Conservation (phyloP, 2,888 invertebrate species). For the Pyrrhosoma nymphula region DNA sequence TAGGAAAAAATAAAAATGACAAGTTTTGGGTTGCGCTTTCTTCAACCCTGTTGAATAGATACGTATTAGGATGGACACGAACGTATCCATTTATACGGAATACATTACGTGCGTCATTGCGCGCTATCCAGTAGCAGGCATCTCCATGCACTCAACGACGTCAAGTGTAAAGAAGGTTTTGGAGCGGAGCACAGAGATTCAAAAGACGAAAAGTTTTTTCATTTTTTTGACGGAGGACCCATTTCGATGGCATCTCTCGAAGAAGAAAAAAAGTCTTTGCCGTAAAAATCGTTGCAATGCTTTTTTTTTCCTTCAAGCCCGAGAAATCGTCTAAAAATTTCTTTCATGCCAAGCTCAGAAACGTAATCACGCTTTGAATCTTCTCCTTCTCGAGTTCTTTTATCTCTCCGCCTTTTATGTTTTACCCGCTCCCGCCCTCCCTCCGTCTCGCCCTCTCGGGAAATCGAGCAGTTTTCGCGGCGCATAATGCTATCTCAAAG, state of each 20-base stretch:
- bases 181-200: background rate
- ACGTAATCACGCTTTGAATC: slow-evolving; percentile 54
- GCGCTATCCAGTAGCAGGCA: background rate
- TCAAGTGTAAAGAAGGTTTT: background rate
- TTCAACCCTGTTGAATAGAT: background rate
- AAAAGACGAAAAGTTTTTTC: background rate
- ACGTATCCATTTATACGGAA: background rate
- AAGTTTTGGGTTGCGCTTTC: background rate
- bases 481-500: slow-evolving; percentile 51
- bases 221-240: background rate
- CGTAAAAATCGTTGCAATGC: background rate
- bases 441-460: background rate
- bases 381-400: background rate
- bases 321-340: slow-evolving; percentile 26
- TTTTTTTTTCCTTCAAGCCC: background rate
- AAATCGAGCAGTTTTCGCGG: slow-evolving; percentile 33
- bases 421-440: background rate
- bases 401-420: background rate
- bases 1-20: background rate
- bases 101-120: background rate
- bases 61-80: background rate
- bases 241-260: slow-evolving; percentile 39
- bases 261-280: background rate
- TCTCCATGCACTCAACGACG: background rate
- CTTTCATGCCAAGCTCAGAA: slow-evolving; percentile 51